Percentiles rank a stretch among this genome's conserved stretches.
Evolutionary conservation across 2,888 invertebrate species (phyloP).

Genomic region (Pharmacophagus antenor): DNA sequence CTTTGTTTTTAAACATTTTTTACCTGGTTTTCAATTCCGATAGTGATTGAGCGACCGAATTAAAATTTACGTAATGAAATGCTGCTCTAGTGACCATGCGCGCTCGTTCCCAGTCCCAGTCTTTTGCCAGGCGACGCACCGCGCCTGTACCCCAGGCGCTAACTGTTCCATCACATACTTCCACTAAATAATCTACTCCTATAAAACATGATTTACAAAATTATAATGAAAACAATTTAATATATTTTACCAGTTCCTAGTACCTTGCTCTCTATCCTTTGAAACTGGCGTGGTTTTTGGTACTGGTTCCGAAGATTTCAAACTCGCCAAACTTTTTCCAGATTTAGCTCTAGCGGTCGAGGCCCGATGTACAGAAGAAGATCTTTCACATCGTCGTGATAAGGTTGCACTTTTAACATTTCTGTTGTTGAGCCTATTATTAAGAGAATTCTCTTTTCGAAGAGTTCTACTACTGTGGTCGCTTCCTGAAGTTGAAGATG

Average conservation of each 20-base stretch:
- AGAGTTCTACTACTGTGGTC: constrained; percentile 66
- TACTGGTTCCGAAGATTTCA: constrained; percentile 76
- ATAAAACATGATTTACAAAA: constrained; percentile 32
- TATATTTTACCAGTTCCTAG: not conserved
- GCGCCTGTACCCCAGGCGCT: constrained; percentile 95
- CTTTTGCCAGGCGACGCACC: constrained; percentile 88
- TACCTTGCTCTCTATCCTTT: constrained; percentile 88
- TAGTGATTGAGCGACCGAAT: constrained; percentile 87
- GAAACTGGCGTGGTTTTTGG: constrained; percentile 69
- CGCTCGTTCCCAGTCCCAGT: constrained; percentile 90
- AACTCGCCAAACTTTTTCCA: constrained; percentile 68
- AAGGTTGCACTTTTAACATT: constrained; percentile 77
- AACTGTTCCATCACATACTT: constrained; percentile 90
- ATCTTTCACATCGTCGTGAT: constrained; percentile 65
- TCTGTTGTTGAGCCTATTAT: constrained; percentile 60
- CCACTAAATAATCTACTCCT: constrained; percentile 94
- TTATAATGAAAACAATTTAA: not conserved
- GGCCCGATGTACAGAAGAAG: constrained; percentile 79
- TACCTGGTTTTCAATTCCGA: constrained; percentile 86
- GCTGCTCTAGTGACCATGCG: constrained; percentile 90
- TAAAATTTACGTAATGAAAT: constrained; percentile 94
- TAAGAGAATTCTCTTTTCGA: constrained; percentile 64
- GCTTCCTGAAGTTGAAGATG: constrained; percentile 73
- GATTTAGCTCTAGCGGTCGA: constrained; percentile 83
- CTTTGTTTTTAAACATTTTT: not conserved